Base-by-base conservation (phyloP, 1,140 invertebrate genomes). In the Oncopodura yosiiana region DNA sequence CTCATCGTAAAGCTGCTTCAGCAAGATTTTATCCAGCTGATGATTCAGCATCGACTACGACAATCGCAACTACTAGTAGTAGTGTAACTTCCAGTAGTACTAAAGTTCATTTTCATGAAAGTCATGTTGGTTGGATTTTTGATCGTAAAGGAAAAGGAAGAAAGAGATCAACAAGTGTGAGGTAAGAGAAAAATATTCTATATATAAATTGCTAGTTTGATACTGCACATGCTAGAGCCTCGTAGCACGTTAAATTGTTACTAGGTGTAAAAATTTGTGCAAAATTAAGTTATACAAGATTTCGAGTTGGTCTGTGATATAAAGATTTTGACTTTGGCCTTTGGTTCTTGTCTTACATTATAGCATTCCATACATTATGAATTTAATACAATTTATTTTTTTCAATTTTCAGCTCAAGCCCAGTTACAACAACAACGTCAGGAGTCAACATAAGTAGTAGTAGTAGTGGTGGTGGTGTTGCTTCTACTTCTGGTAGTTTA, bases 61-160 rank as follows among this genome's bases (percentile, higher is more conserved):
- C n/a, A n/a, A n/a, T n/a, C n/a, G n/a, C n/a, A n/a, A n/a, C n/a
- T n/a, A n/a, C n/a, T n/a, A n/a, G n/a, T n/a, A n/a, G n/a, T n/a
- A n/a, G n/a, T n/a, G n/a, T n/a, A n/a, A n/a, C n/a, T n/a, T n/a
- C n/a, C n/a, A n/a, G n/a, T n/a, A n/a, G n/a, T n/a, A n/a, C n/a
- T n/a, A n/a, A 49, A 14, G 46, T 24, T 41, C 88, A 89, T 0
- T 78, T n/a, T n/a, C n/a, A 91, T 37, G 94, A 96, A 68, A 83
- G 89, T 67, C 92, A 96, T 68, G 89, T 99, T 34, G 95, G 94
- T 21, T 99, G 94, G 94, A 83, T 98, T 57, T 84, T 94, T 77
- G 92, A 94, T 70, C 79, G 82, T 4, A 81, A 83, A 64, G 87
- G 89, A 67, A 87, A 91, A 70, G 72, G 84, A 18, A n/a, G n/a